A percentile compares a stretch with the other conserved stretches of the same genome.
Conservation (phyloP, 1,140 invertebrate species). For the Nilaparvata lugens region DNA sequence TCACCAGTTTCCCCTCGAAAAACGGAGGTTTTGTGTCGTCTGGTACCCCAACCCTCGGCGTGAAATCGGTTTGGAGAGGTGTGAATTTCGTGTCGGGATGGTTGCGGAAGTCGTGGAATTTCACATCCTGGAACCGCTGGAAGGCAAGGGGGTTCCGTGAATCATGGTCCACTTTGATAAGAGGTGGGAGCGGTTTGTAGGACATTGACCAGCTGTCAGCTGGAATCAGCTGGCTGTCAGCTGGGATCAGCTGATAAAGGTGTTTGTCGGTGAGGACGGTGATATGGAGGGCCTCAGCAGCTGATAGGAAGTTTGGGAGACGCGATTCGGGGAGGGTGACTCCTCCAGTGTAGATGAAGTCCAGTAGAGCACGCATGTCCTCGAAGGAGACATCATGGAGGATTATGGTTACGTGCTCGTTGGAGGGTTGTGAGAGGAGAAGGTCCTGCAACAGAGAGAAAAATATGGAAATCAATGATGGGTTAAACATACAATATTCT, state of each 20-base stretch:
- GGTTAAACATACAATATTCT: too few species aligned
- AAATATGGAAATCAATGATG: neutral
- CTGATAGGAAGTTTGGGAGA: slow-evolving; percentile 42
- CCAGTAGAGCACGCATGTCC: slow-evolving; percentile 45
- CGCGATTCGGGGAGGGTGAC: slow-evolving; percentile 43
- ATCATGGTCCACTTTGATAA: slow-evolving; percentile 11
- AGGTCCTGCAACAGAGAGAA: slow-evolving; percentile 33
- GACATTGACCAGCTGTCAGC: neutral
- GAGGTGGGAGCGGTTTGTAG: neutral
- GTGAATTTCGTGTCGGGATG: neutral
- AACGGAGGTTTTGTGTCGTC: neutral
- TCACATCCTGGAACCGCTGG: neutral
- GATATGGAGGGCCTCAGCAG: slow-evolving; percentile 45
- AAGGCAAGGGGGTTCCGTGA: neutral
- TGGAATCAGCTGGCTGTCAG: slow-evolving; percentile 1
- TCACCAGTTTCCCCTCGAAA: neutral
- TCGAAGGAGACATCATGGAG: slow-evolving; percentile 44
- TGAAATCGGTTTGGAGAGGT: neutral
- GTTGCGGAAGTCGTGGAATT: too few species aligned
- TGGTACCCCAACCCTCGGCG: neutral
- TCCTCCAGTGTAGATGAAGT: slow-evolving; percentile 50
- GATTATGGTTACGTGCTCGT: slow-evolving; percentile 45
- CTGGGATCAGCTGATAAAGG: slow-evolving; percentile 13
- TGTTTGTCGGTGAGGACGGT: slow-evolving; percentile 38
- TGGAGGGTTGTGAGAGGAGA: slow-evolving; percentile 40